Conservation (phyloP, 2,888 invertebrate genomes). For the Ferdinandea cuprea region DNA sequence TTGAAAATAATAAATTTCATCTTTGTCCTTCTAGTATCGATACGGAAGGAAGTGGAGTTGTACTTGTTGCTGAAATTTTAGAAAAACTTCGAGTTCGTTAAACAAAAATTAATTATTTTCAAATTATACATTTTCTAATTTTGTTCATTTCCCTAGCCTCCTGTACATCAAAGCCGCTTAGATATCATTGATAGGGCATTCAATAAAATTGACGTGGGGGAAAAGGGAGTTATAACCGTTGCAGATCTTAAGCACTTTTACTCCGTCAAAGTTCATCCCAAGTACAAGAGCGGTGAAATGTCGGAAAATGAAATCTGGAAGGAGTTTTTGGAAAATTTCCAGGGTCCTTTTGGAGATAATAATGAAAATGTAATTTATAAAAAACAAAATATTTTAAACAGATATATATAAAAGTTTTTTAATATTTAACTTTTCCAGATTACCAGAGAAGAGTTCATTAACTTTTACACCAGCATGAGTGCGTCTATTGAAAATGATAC, state of each 20-base stretch:
- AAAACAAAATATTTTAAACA: background rate
- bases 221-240: constrained; percentile 90
- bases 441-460: constrained; percentile 95
- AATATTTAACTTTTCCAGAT: constrained; percentile 85
- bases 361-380: constrained; percentile 88
- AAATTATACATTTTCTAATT: background rate
- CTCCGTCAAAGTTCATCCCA: constrained; percentile 91
- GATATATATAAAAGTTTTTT: background rate
- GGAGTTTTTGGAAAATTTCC: constrained; percentile 93
- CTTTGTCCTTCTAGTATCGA: constrained; percentile 86
- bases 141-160: constrained; percentile 85
- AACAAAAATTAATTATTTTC: background rate
- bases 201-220: constrained; percentile 92
- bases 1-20: too few species aligned
- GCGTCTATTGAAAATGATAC: constrained; percentile 97
- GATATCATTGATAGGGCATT: constrained; percentile 92
- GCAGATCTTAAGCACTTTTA: constrained; percentile 91
- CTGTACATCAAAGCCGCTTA: constrained; percentile 89
- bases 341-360: constrained; percentile 85
- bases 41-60: constrained; percentile 90
- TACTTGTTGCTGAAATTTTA: constrained; percentile 95
- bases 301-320: constrained; percentile 91
- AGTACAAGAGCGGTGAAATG: constrained; percentile 94
- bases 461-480: constrained; percentile 96
- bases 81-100: constrained; percentile 89